Percentiles rank a stretch among this genome's conserved stretches.
Evolutionary conservation across 2,888 invertebrate genomes (phyloP).

Genomic region (Alitta virens): DNA sequence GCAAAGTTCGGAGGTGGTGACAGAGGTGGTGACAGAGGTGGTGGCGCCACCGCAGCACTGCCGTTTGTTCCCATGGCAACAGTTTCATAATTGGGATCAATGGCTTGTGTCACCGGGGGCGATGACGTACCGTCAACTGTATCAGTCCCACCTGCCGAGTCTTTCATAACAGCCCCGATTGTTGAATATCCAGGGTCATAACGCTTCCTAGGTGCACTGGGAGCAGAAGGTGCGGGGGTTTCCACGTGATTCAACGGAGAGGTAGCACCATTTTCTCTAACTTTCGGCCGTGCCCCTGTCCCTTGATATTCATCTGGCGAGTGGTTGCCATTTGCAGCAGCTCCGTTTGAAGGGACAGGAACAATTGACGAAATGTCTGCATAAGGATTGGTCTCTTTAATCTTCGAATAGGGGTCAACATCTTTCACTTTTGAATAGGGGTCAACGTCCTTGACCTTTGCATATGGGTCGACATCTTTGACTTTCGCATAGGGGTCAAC

Average conservation of each 20-base stretch:
- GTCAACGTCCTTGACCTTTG: background rate
- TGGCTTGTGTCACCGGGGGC: no score
- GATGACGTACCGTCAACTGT: no score
- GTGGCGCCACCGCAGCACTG: no score
- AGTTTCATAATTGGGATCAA: no score
- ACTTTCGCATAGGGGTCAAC: background rate
- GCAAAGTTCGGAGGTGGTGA: background rate
- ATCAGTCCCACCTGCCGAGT: no score
- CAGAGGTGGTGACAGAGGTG: no score
- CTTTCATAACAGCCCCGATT: background rate
- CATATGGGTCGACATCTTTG: background rate
- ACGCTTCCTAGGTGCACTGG: background rate
- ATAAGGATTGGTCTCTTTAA: background rate
- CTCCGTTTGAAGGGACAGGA: no score
- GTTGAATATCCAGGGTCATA: background rate
- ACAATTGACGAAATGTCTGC: background rate
- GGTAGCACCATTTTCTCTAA: background rate
- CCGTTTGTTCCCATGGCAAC: no score
- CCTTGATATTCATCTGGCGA: background rate
- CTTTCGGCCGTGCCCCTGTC: constrained; percentile 11
- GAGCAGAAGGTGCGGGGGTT: background rate
- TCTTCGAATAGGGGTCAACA: background rate
- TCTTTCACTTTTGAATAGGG: constrained; percentile 11
- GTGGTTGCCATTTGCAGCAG: background rate
- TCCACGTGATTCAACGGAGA: background rate